Evolutionary conservation across 2,888 invertebrate species (phyloP).

Genomic region (Alsophila aescularia): DNA sequence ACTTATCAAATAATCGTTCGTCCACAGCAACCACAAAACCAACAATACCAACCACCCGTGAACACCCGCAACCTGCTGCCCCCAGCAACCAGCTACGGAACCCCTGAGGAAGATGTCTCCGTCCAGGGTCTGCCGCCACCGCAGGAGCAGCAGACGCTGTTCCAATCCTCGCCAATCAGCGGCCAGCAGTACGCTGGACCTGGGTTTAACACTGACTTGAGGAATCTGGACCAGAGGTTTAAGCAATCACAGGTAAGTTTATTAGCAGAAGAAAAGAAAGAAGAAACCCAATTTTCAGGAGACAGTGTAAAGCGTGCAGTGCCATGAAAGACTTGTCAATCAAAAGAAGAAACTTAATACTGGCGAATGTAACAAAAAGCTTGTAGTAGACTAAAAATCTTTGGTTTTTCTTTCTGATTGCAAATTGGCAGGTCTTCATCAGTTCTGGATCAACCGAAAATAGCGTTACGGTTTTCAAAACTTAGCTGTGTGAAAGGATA

Average conservation of each 20-base stretch:
- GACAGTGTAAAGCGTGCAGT: too few relatives aligned
- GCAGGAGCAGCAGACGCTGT: conserved; percentile 67
- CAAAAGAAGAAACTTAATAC: too few relatives aligned
- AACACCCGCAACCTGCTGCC: conserved; percentile 59
- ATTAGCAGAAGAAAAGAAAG: too few relatives aligned
- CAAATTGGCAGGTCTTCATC: too few relatives aligned
- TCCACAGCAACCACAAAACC: conserved; percentile 41
- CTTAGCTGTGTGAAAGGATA: too few relatives aligned
- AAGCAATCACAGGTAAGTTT: conserved; percentile 59
- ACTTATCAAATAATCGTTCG: neutral
- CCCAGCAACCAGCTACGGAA: conserved; percentile 48
- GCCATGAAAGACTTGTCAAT: too few relatives aligned
- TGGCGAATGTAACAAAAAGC: too few relatives aligned
- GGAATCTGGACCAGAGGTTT: conserved; percentile 59
- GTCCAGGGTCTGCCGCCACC: conserved; percentile 72
- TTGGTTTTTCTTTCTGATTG: too few relatives aligned
- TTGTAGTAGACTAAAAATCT: too few relatives aligned
- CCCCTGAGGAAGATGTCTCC: conserved; percentile 64
- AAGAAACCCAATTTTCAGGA: too few relatives aligned
- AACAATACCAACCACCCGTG: conserved; percentile 61
- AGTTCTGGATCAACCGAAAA: too few relatives aligned
- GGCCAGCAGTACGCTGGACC: conserved; percentile 72
- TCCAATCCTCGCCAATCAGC: conserved; percentile 69
- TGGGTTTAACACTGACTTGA: conserved; percentile 63
- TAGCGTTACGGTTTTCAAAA: too few relatives aligned